Conservation (phyloP, 2,888 invertebrate species). For the Yponomeuta cagnagella region DNA sequence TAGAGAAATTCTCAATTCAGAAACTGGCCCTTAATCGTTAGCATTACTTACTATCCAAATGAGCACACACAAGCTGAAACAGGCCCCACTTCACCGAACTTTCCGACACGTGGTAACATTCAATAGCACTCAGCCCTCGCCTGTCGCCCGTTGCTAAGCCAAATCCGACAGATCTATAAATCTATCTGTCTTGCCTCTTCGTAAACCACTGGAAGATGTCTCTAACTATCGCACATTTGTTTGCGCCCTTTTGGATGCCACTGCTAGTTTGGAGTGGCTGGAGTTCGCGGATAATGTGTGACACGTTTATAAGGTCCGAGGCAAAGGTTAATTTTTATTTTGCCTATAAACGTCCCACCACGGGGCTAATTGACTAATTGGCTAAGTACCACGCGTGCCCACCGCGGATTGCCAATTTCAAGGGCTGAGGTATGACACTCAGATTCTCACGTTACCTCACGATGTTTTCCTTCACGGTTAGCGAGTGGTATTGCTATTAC, state of each 20-base stretch:
- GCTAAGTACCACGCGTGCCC: too few species aligned
- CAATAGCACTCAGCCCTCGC: neutral
- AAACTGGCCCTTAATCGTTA: too few species aligned
- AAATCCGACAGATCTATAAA: slow-evolving; percentile 10
- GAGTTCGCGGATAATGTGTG: neutral
- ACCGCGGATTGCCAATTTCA: too few species aligned
- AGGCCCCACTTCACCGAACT: neutral
- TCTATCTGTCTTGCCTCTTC: slow-evolving; percentile 6
- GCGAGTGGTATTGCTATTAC: too few species aligned
- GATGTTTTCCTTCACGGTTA: too few species aligned
- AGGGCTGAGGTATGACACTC: too few species aligned
- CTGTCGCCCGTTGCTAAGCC: slow-evolving; percentile 7
- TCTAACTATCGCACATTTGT: slow-evolving; percentile 35
- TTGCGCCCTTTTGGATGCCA: slow-evolving; percentile 17
- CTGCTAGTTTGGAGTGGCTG: neutral
- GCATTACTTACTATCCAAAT: neutral
- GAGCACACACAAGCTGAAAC: neutral
- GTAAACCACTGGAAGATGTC: slow-evolving; percentile 34
- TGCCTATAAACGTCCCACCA: too few species aligned
- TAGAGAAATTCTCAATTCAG: too few species aligned
- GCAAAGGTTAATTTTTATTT: too few species aligned
- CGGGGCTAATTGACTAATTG: too few species aligned
- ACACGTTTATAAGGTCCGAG: too few species aligned
- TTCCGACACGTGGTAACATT: neutral
- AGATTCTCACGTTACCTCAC: too few species aligned